phyloP scores from a whole-genome alignment of 2,797 vertebrate species.

The Melanotaenia trifasciata region DNA sequence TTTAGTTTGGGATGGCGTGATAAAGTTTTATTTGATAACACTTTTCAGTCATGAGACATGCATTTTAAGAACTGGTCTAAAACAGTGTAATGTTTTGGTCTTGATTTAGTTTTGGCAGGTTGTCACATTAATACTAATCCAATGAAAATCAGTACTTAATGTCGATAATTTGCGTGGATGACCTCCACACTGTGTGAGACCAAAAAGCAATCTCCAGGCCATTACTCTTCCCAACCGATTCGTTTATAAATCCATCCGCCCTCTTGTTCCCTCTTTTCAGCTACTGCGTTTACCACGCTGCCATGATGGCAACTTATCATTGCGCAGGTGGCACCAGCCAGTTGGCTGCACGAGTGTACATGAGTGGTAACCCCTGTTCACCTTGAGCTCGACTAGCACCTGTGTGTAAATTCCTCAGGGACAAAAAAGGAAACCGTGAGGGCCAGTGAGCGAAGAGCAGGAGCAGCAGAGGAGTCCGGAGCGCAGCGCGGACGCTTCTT shows the following conservation, averaged over 20 bases:
- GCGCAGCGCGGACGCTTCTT: conserved; percentile 82
- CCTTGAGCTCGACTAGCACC: conserved; percentile 68
- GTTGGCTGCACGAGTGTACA: conserved; percentile 86
- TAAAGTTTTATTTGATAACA: background rate
- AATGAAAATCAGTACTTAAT: background rate
- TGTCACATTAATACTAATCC: background rate
- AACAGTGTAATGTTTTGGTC: background rate
- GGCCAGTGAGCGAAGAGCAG: conserved; percentile 51
- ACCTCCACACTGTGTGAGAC: conserved; percentile 24
- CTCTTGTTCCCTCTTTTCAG: conserved; percentile 11
- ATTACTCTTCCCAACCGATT: conserved; percentile 47
- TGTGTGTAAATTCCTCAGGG: conserved; percentile 87
- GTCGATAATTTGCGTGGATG: background rate
- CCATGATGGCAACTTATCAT: conserved; percentile 65
- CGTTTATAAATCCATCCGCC: conserved; percentile 47
- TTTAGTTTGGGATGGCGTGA: background rate
- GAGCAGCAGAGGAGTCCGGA: conserved; percentile 61
- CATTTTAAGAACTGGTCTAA: background rate
- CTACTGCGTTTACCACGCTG: conserved; percentile 14
- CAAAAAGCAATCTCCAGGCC: conserved; percentile 49
- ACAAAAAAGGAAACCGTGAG: conserved; percentile 25
- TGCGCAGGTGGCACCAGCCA: conserved; percentile 83
- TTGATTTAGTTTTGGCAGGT: background rate
- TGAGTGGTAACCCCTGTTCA: conserved; percentile 83
- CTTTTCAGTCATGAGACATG: background rate